Percentiles rank a stretch among this genome's conserved stretches.
Conservation (phyloP, 2,888 invertebrate genomes). For the Temnothorax rugatulus region DNA sequence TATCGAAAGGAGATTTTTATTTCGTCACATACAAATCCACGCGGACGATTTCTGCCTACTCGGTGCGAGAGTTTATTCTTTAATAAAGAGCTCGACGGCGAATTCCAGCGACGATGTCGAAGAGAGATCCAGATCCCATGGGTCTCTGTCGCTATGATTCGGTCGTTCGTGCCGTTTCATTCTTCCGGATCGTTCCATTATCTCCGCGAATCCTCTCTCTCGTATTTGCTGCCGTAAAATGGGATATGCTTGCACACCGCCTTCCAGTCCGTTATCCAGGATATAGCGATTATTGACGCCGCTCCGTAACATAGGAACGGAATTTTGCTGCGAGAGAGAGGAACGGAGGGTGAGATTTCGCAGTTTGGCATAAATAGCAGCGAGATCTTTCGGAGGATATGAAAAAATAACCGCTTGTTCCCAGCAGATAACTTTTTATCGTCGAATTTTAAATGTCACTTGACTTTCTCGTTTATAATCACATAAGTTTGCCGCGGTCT, state of each 20-base stretch:
- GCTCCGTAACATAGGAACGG: constrained; percentile 73
- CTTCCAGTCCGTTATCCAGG: constrained; percentile 80
- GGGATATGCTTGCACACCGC: constrained; percentile 78
- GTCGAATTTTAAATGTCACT: not conserved
- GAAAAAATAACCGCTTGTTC: constrained; percentile 28
- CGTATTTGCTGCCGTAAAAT: constrained; percentile 77
- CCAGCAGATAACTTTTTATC: constrained; percentile 15
- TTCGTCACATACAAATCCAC: not conserved
- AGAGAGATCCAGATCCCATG: not conserved
- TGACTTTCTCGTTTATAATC: constrained; percentile 11
- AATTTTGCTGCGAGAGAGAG: constrained; percentile 73
- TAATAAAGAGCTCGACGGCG: constrained; percentile 1
- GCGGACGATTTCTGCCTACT: not conserved
- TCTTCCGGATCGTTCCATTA: constrained; percentile 53
- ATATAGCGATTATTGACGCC: constrained; percentile 65
- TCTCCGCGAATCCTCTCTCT: constrained; percentile 57
- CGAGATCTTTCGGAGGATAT: constrained; percentile 23
- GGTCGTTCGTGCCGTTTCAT: constrained; percentile 33
- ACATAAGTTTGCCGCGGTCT: not conserved
- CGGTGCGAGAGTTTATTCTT: not conserved
- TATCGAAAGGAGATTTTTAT: constrained; percentile 6
- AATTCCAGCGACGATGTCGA: not conserved
- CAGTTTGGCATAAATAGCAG: constrained; percentile 9
- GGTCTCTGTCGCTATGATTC: constrained; percentile 43
- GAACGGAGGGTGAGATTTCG: not conserved